phyloP scores from a whole-genome alignment of 1,140 invertebrate genomes.

The Diabrotica virgifera region DNA sequence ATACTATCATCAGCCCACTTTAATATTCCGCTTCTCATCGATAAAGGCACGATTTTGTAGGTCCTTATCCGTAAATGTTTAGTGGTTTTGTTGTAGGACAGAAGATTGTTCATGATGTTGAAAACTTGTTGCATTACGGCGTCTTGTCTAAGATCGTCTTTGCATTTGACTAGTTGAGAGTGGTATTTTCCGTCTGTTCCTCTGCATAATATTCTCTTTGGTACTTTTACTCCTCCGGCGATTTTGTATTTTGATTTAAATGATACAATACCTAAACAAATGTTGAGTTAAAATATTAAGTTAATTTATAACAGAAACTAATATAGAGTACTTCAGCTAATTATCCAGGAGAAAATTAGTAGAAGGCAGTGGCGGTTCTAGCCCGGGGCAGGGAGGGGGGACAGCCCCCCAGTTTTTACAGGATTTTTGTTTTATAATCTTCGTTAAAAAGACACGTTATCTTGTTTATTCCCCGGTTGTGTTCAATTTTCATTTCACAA shows the following conservation, averaged over 20 bases:
- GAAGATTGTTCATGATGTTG: conserved; percentile 71
- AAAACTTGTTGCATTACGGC: conserved; percentile 97
- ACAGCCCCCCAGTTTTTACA: too few species aligned
- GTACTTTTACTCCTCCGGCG: conserved; percentile 85
- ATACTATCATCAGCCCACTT: conserved; percentile 91
- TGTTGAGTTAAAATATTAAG: too few species aligned
- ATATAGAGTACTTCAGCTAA: too few species aligned
- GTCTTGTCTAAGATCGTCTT: conserved; percentile 92
- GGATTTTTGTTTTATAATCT: too few species aligned
- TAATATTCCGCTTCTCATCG: conserved; percentile 81
- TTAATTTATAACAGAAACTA: too few species aligned
- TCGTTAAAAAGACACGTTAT: too few species aligned
- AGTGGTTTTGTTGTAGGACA: conserved; percentile 71
- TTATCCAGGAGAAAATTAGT: too few species aligned
- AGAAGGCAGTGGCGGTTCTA: too few species aligned
- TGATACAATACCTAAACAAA: conserved; percentile 51
- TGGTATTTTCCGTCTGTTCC: conserved; percentile 76
- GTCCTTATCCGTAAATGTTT: conserved; percentile 76
- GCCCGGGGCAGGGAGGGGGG: too few species aligned
- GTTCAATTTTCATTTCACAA: too few species aligned
- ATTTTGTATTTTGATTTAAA: conserved; percentile 61
- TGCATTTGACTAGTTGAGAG: conserved; percentile 83
- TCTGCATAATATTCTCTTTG: conserved; percentile 78
- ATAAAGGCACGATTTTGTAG: conserved; percentile 83
- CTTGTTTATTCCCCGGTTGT: too few species aligned